phyloP scores from a whole-genome alignment of 2,797 vertebrate genomes.

The Phylloscopus collybita region DNA sequence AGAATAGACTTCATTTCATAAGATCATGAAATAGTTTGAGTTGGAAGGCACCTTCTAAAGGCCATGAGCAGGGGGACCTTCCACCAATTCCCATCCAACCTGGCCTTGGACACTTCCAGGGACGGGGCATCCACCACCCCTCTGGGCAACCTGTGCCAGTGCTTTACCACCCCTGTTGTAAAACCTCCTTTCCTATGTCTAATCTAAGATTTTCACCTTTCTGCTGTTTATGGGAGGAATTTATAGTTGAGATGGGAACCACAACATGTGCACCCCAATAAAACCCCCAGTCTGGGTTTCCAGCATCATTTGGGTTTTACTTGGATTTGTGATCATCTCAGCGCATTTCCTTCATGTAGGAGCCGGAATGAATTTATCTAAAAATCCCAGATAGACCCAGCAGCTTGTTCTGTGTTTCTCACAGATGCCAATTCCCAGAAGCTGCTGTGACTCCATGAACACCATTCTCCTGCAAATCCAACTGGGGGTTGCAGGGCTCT shows the following conservation, averaged over 20 bases:
- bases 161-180: background rate
- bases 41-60: background rate
- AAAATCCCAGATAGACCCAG: constrained; percentile 35
- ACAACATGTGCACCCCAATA: background rate
- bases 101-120: background rate
- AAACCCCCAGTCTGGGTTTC: background rate
- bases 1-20: background rate
- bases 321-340: background rate
- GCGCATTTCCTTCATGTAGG: background rate
- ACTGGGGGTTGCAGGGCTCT: background rate
- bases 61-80: background rate
- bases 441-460: background rate
- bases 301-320: background rate
- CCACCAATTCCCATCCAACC: background rate
- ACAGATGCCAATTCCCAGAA: constrained; percentile 69
- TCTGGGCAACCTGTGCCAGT: background rate
- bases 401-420: constrained; percentile 5
- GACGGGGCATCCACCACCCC: background rate
- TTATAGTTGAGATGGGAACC: background rate
- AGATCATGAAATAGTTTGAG: no score
- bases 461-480: background rate
- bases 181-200: background rate
- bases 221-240: background rate
- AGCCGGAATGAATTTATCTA: constrained; percentile 48
- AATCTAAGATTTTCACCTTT: background rate